Evolutionary conservation across 1,140 invertebrate genomes (phyloP).

Genomic region (Brachionus angularis): DNA sequence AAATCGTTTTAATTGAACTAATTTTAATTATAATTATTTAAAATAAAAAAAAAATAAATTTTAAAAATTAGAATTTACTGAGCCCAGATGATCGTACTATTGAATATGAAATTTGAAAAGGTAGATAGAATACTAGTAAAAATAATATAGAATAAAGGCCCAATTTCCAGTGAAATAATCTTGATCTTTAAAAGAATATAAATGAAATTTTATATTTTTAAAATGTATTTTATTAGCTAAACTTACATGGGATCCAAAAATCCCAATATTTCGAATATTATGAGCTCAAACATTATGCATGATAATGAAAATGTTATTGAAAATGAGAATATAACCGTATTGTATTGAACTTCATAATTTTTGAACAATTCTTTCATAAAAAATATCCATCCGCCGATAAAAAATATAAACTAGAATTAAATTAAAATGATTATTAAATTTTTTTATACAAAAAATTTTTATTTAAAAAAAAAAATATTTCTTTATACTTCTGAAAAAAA

Average conservation of each 20-base stretch:
- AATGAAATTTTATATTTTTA: neutral
- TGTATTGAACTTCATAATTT: conserved; percentile 82
- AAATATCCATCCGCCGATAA: conserved; percentile 93
- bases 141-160: conserved; percentile 84
- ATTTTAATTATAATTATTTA: conserved; percentile 44
- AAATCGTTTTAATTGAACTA: conserved; percentile 65
- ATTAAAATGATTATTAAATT: neutral
- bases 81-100: neutral
- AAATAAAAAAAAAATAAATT: neutral
- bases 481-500: conserved; percentile 53
- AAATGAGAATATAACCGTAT: conserved; percentile 89
- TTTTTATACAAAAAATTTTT: neutral
- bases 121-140: conserved; percentile 90
- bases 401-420: conserved; percentile 76
- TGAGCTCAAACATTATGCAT: conserved; percentile 98
- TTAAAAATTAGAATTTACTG: neutral
- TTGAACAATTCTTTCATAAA: conserved; percentile 96
- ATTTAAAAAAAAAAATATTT: neutral
- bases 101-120: conserved; percentile 93
- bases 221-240: neutral
- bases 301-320: conserved; percentile 92
- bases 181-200: conserved; percentile 68
- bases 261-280: conserved; percentile 98
- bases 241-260: conserved; percentile 74
- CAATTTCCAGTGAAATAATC: conserved; percentile 92